Evolutionary conservation across 2,113 vertebrate genomes (phyloP), one percentile per base, ranked within the genome.

Genomic region (Ornithorhynchus anatinus): DNA sequence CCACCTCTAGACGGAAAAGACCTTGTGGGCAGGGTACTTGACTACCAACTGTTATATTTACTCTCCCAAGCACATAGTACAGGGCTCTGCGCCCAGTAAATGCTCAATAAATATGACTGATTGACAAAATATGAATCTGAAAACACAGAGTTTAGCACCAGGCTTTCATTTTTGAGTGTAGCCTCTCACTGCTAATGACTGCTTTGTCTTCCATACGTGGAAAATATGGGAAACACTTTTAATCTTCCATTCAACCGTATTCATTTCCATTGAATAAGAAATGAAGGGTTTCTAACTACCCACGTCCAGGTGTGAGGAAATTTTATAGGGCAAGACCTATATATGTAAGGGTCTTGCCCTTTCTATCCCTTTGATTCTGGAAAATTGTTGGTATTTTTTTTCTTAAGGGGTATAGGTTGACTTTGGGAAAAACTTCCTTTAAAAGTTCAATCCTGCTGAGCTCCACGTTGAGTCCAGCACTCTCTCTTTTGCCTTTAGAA

Each of bases 391-490:
- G 77, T 16, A 16, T 3, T 86, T 88, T 86, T 79, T 82, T 54
- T 50, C 59, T 70, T 80, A 50, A 51, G 75, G 85, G 81, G 87
- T 81, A 84, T 66, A 83, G 81, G 71, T 87, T 80, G 27, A 77
- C 67, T 52, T 47, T 42, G 25, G 20, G 6, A 3, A 44, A 37
- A 22, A 2, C 56, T 29, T 37, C 39, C 33, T 39, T 45, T 39
- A 7, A 22, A n/a, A 43, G 13, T 27, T 42, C 25, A 33, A 11
- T 23, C 11, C 12, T 44, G n/a, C 12, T 37, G 22, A 59, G 10
- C 8, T 5, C 14, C 48, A 31, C 4, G 43, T 51, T 15, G 9
- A 53, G 19, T 53, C 42, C 51, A 60, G 17, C 19, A 11, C 43
- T 9, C 22, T 16, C 7, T 12, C 20, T 51, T 8, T n/a, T n/a